These are phyloP conservation scores for Xiphorhynchus elegans DNA, from an alignment of 2,113 vertebrate species.

Conservation along the genomic window DNA sequence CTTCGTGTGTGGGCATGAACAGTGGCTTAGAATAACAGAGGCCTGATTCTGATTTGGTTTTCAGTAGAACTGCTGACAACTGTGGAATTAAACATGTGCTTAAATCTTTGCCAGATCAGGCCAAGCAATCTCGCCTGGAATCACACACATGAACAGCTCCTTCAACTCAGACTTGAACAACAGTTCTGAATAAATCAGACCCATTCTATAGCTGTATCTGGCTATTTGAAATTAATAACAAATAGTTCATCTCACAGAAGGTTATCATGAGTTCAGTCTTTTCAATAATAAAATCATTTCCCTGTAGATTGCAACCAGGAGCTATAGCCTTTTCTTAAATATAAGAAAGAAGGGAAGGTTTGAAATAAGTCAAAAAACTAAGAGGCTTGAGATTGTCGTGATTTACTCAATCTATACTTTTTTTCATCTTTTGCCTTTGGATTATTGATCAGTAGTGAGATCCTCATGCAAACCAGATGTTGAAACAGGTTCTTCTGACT, in stretches of 20 bases:
- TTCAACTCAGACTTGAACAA: neutral
- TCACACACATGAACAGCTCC: neutral
- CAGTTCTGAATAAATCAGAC: neutral
- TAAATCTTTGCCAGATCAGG: constrained; percentile 2
- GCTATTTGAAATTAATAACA: neutral
- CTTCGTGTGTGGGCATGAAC: constrained; percentile 7
- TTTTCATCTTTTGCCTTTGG: neutral
- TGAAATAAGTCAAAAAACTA: neutral
- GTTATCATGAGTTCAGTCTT: neutral
- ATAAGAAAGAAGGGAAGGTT: neutral
- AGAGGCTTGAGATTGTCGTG: neutral
- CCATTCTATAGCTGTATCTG: neutral
- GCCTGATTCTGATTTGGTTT: neutral
- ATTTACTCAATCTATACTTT: neutral
- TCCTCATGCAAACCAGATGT: neutral
- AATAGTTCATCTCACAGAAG: neutral
- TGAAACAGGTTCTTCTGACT: neutral
- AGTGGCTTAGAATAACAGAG: constrained; percentile 23
- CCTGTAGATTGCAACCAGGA: neutral
- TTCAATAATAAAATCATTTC: neutral
- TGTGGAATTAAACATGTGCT: constrained; percentile 8
- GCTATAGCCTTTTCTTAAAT: neutral
- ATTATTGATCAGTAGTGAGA: neutral
- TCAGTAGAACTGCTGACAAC: constrained; percentile 33
- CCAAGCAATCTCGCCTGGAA: neutral